A percentile compares a stretch with the other conserved stretches of the same genome.
Conservation (phyloP, 2,113 vertebrate genomes). For the Bos indicus region DNA sequence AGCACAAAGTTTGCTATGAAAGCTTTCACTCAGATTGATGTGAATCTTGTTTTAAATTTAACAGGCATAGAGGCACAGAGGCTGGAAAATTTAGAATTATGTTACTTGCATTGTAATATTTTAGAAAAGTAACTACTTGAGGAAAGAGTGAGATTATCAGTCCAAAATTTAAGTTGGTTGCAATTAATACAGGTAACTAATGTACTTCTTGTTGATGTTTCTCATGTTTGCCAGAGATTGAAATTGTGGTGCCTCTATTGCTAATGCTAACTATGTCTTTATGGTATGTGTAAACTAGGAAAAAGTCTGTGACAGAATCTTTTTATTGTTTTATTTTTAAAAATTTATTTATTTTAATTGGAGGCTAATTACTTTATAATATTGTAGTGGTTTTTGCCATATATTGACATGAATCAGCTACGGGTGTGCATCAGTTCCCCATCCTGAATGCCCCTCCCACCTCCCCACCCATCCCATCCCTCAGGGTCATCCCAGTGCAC, state of each 20-base stretch:
- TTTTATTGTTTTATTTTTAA: neutral
- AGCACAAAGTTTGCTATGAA: neutral
- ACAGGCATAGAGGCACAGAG: neutral
- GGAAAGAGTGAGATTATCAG: neutral
- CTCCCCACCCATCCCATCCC: too few species aligned
- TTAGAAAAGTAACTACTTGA: neutral
- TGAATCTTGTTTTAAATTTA: neutral
- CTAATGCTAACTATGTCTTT: neutral
- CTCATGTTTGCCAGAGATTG: neutral
- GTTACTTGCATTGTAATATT: neutral
- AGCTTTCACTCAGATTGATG: neutral
- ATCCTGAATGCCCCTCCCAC: too few species aligned
- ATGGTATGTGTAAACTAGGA: neutral
- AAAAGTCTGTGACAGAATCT: neutral
- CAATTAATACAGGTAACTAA: neutral
- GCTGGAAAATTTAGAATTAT: neutral
- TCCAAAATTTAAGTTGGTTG: neutral
- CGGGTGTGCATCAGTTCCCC: too few species aligned
- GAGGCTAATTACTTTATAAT: too few species aligned
- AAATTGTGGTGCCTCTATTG: neutral
- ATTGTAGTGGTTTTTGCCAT: too few species aligned
- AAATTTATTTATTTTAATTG: too few species aligned
- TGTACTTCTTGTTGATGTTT: neutral
- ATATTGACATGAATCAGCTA: too few species aligned
- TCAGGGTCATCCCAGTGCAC: too few species aligned